phyloP scores from a whole-genome alignment of 1,140 invertebrate genomes.

The Notospermus geniculatus region DNA sequence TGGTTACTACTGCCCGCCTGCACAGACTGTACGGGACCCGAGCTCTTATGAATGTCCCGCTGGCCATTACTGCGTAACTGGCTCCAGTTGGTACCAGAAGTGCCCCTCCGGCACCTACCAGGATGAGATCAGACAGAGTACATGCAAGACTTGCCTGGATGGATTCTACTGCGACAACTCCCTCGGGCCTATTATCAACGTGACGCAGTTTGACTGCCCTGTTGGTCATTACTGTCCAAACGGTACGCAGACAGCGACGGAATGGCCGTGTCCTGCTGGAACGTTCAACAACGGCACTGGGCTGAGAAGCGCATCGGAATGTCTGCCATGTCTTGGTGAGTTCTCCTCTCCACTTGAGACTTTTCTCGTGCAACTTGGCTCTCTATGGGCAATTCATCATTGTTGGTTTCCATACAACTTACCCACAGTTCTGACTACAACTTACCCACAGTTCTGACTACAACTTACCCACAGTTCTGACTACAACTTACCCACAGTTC shows the following conservation, averaged over 20 bases:
- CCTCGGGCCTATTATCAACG: constrained; percentile 37
- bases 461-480: too few species aligned
- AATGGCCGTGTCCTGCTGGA: constrained; percentile 42
- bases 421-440: too few species aligned
- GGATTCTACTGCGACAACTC: constrained; percentile 49
- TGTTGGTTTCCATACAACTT: too few species aligned
- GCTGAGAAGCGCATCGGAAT: constrained; percentile 31
- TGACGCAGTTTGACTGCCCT: constrained; percentile 38
- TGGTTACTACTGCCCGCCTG: constrained; percentile 47
- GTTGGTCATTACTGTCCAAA: constrained; percentile 46
- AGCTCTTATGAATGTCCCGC: constrained; percentile 41
- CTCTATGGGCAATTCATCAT: too few species aligned
- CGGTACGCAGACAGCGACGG: constrained; percentile 31
- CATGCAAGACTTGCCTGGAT: constrained; percentile 38
- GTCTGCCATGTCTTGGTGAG: constrained; percentile 39
- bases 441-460: too few species aligned
- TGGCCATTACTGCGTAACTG: constrained; percentile 40
- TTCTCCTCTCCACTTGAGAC: too few species aligned
- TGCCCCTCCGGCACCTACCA: constrained; percentile 45
- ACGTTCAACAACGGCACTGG: constrained; percentile 45
- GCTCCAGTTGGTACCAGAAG: constrained; percentile 27
- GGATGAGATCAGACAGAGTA: constrained; percentile 31
- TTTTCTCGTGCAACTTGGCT: too few species aligned
- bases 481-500: too few species aligned
- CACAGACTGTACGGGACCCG: constrained; percentile 37